Evolutionary conservation across 2,888 invertebrate genomes (phyloP).

Genomic region (Pseudanteris insignis): DNA sequence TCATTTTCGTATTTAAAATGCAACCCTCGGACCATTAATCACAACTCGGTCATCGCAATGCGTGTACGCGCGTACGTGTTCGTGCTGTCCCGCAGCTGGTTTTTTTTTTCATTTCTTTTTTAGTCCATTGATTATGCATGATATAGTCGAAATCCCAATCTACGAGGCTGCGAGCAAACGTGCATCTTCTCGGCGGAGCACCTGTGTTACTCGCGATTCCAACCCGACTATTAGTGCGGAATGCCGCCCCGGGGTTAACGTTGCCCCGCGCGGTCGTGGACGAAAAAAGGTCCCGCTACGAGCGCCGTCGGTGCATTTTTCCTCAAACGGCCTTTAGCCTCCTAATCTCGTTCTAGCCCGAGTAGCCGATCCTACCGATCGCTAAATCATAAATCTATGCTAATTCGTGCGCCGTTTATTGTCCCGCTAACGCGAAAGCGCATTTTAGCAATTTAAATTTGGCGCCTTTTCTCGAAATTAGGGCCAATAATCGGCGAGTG

Average conservation of each 20-base stretch:
- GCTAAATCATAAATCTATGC: slow-evolving; percentile 32
- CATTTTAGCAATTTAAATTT: slow-evolving; percentile 27
- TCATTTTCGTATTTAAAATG: slow-evolving; percentile 42
- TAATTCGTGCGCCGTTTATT: slow-evolving; percentile 18
- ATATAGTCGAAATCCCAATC: slow-evolving; percentile 42
- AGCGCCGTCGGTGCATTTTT: slow-evolving; percentile 31
- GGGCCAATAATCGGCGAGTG: background rate
- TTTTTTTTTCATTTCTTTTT: slow-evolving; percentile 31
- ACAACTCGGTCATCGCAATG: slow-evolving; percentile 35
- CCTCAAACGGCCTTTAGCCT: slow-evolving; percentile 23
- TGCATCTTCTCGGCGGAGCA: slow-evolving; percentile 51
- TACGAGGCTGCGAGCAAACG: slow-evolving; percentile 36
- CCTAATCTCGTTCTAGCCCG: slow-evolving; percentile 31
- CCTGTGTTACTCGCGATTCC: slow-evolving; percentile 65
- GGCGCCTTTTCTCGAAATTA: slow-evolving; percentile 8
- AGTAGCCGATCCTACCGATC: slow-evolving; percentile 17
- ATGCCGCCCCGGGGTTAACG: slow-evolving; percentile 64
- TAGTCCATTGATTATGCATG: slow-evolving; percentile 37
- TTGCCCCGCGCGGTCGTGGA: slow-evolving; percentile 53
- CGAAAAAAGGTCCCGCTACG: slow-evolving; percentile 50
- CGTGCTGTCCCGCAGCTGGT: slow-evolving; percentile 20
- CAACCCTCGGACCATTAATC: slow-evolving; percentile 40
- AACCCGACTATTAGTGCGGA: slow-evolving; percentile 63
- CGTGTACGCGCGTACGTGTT: slow-evolving; percentile 34
- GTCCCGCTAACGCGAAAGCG: slow-evolving; percentile 3